phyloP scores from a whole-genome alignment of 2,113 vertebrate species.

The Tachysurus fulvidraco region DNA sequence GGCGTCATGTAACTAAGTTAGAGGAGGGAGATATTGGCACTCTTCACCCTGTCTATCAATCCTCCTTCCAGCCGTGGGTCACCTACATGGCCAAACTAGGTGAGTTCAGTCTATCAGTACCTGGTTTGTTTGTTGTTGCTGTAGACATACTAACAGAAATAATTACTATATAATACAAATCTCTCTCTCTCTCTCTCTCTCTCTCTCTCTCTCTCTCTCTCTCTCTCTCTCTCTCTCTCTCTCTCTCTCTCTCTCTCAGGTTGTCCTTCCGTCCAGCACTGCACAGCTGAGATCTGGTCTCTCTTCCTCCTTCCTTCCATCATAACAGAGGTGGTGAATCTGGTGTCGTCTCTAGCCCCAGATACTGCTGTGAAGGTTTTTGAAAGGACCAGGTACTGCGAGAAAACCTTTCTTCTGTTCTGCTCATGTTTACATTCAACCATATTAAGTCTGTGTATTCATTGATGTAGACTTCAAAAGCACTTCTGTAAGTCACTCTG shows the following conservation, averaged over 20 bases:
- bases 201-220: background rate
- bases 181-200: rapidly evolving
- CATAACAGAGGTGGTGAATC: conserved; percentile 81
- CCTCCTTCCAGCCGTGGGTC: conserved; percentile 81
- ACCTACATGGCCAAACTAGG: conserved; percentile 83
- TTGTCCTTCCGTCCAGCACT: conserved; percentile 89
- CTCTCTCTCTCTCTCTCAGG: conserved; percentile 66
- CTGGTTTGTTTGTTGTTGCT: background rate
- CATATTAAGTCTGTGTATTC: background rate
- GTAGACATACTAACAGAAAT: background rate
- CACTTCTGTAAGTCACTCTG: no score
- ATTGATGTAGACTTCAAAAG: no score
- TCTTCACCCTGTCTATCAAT: conserved; percentile 80
- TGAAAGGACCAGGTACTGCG: conserved; percentile 77
- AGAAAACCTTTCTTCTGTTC: background rate
- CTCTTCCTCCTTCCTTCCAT: conserved; percentile 90
- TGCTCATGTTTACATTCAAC: background rate
- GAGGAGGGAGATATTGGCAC: conserved; percentile 88
- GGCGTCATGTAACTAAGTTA: conserved; percentile 81
- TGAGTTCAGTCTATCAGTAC: conserved; percentile 55
- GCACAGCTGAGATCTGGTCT: conserved; percentile 82
- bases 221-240: background rate
- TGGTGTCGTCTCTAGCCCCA: conserved; percentile 85
- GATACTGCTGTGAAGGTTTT: conserved; percentile 93
- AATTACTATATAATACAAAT: background rate